Evolutionary conservation across 2,113 vertebrate genomes (phyloP), one percentile per base, ranked within the genome.

Genomic region (Stegostoma tigrinum): DNA sequence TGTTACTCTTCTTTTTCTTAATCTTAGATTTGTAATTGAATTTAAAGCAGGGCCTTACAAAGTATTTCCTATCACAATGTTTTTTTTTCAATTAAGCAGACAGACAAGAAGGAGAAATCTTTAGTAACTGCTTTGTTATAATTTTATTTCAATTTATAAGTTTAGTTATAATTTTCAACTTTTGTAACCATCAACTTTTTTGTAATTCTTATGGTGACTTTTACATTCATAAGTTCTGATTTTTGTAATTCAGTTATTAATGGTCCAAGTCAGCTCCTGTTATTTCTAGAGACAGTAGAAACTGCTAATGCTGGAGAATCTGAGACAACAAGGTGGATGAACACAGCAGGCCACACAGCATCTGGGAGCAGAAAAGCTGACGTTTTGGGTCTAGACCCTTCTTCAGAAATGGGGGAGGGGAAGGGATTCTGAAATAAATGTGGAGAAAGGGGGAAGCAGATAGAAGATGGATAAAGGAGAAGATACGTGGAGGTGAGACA

Each of bases 1-100:
- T 86, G 48, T 45, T 91, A 66, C 21, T 95, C 7, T 83, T 96
- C 34, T 21, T 89, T 96, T 96, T 89, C 95, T 24, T 97, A 87
- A 52, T 24, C 17, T 90, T 90, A 19, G 34, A 17, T 55, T 90
- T 34, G 30, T 52, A 90, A 30, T 61, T 61, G 0, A 90, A 61
- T 61, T 90, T 52, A 61, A 61, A 61, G 14, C 27, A 64, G 48
- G 61, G 48, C 48, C 52, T n/a, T 15, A 61, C 34, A 90, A 75
- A n/a, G 8, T 17, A 30, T 89, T 23, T 87, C 86, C 86, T 10
- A 52, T 89, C 30, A 27, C 52, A 4, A 83, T 17, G 38, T 19
- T 21, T 21, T 12, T 42, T 85, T 86, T 45, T 45, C 83, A 45
- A 45, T 19, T 38, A 86, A 45, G 83, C 38, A 86, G 15, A 27